Percentiles rank a stretch among this genome's conserved stretches.
These are phyloP conservation scores for Pseudochaenichthys georgianus DNA, from an alignment of 2,797 vertebrate species.

Conservation along the genomic window DNA sequence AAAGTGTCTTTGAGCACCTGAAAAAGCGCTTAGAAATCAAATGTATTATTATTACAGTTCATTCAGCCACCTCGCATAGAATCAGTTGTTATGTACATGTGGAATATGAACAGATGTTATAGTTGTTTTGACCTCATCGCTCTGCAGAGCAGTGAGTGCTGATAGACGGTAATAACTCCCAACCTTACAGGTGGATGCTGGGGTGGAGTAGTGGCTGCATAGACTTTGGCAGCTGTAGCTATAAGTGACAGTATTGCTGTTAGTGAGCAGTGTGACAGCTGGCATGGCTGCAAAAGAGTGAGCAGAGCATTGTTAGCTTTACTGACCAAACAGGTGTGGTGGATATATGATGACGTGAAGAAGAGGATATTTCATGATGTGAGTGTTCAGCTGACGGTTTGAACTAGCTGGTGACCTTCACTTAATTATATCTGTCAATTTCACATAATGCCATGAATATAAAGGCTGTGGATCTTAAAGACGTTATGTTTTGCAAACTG, in stretches of 20 bases:
- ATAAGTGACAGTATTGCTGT: not conserved
- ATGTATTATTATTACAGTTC: not conserved
- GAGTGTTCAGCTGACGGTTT: not conserved
- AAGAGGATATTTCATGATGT: not conserved
- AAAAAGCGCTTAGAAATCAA: no score
- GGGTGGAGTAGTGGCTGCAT: not conserved
- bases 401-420: no score
- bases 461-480: not conserved
- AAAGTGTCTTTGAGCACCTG: no score
- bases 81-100: not conserved
- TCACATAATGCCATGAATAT: not conserved
- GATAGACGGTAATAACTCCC: no score
- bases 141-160: no score
- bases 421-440: slow-evolving; percentile 4
- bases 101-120: not conserved
- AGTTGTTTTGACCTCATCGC: not conserved
- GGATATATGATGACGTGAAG: not conserved
- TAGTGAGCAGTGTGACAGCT: slow-evolving; percentile 10
- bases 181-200: no score
- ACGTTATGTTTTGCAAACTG: not conserved
- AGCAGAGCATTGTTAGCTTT: not conserved
- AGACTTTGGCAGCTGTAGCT: not conserved
- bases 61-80: not conserved
- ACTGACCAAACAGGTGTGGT: not conserved
- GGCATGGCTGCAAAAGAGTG: not conserved